Evolutionary conservation across 2,888 invertebrate genomes (phyloP), one percentile per base, ranked within the genome.

Genomic region (Copidosoma aretas): DNA sequence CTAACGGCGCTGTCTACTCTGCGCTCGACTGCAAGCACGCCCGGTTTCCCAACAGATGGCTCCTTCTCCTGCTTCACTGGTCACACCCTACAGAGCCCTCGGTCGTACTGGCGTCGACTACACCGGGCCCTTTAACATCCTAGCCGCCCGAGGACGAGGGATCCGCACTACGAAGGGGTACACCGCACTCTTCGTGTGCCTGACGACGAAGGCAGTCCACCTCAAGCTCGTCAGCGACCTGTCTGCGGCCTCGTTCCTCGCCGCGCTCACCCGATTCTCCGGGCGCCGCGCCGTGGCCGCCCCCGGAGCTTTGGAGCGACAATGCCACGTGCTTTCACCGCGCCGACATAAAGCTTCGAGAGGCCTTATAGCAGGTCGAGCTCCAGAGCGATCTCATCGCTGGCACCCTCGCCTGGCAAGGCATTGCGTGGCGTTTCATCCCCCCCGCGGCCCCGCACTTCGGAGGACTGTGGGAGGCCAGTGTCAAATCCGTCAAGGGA

Each of bases 221-320:
- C 22, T 61, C 4, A 57, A 64, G 32, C 32, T 64, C 1, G 32
- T 57, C 10, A 46, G 43, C 19, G 54, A 54, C 46, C 52, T 64
- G n/a, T 25, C 46, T 10, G 49, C 57, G 10, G 64, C n/a, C 1
- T 43, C 58, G 17, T 64, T 64, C 21, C 25, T 57, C 4, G 17
- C 25, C 3, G 57, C 64, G 1, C 46, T 64, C 22, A 57, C 46
- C 17, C 5, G 58, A 15, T 43, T 56, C 12, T 53, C 41, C 19
- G 46, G n/a, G n/a, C n/a, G n/a, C n/a, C 24, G 80, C 82, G 5
- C 39, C 82, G 32, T 70, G 66, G 24, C 63, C 79, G 39, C 66
- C 62, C 12, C 2, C 52, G 12, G 21, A 52, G 52, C 5, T 52
- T 2, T 52, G 21, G 22, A 52, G 52, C 19, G 61, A 67, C 51